Evolutionary conservation across 2,113 vertebrate species (phyloP).

Genomic region (Siphamia tubifer): DNA sequence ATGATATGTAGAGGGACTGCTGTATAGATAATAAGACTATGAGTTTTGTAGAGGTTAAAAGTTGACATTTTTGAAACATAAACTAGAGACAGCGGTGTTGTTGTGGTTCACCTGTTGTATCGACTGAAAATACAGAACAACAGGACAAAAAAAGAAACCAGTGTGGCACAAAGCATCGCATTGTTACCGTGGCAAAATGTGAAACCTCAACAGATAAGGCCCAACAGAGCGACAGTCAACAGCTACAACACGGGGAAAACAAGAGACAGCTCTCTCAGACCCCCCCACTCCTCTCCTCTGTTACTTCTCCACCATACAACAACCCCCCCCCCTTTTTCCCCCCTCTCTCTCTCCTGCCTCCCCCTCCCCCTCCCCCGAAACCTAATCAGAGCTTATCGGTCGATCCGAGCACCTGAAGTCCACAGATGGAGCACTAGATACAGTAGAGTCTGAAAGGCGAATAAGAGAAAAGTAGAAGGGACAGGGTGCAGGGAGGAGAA

Average conservation of each 20-base stretch:
- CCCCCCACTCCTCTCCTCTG: slow-evolving; percentile 3
- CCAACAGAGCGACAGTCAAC: slow-evolving; percentile 29
- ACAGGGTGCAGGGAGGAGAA: background rate
- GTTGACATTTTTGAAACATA: background rate
- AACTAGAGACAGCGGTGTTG: background rate
- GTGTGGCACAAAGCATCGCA: slow-evolving; percentile 46
- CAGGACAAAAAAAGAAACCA: slow-evolving; percentile 20
- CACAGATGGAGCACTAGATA: slow-evolving; percentile 44
- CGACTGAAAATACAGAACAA: slow-evolving; percentile 51
- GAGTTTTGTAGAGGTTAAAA: background rate
- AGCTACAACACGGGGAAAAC: slow-evolving; percentile 28
- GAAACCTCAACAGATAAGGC: slow-evolving; percentile 62
- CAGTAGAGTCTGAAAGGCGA: slow-evolving; percentile 26
- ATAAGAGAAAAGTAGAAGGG: slow-evolving; percentile 14
- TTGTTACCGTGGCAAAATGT: slow-evolving; percentile 55
- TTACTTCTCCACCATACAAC: background rate
- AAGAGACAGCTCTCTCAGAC: slow-evolving; percentile 21
- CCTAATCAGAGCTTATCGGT: slow-evolving; percentile 49
- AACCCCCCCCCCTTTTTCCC: background rate
- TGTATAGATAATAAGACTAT: no score
- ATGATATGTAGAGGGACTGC: no score
- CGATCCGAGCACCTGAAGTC: slow-evolving; percentile 32
- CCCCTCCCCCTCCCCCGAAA: background rate
- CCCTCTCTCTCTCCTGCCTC: background rate
- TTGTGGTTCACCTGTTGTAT: slow-evolving; percentile 42